Base-by-base conservation (phyloP, 92 coral and sea anemone species). In the Phenganax subtilis region DNA sequence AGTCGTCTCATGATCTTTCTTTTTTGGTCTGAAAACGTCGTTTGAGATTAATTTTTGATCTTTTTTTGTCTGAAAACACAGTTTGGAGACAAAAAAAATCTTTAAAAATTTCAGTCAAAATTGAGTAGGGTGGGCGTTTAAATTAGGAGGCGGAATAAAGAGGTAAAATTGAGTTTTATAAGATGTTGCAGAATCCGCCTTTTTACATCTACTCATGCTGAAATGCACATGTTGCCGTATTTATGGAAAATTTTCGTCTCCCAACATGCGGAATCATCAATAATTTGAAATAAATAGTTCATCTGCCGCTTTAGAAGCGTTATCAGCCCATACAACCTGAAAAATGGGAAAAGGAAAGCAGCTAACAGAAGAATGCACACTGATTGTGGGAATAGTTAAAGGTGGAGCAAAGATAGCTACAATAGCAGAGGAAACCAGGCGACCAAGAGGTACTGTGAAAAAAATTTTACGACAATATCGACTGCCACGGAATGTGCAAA, bases 341-440 rank as follows among this genome's bases (percentile, higher is more conserved):
- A 1, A 61, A 61, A 61, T 61, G n/a, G 67, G n/a, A 61, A 61
- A 61, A 61, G 67, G n/a, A 61, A 61, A 12, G 67, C 25, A 61
- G 28, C 67, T 61, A 61, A 8, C 67, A 61, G 67, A 61, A 61
- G 67, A 61, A 61, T 25, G 6, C 28, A 25, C 67, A 61, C 25
- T 61, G n/a, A 61, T 61, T 12, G 67, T 61, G 67, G 67, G 67
- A 61, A 61, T 61, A 7, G 67, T 25, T 61, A 61, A 61, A 61
- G 67, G 67, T 61, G 0, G 67, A 61, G 67, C 67, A 61, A 12
- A 6, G 1, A 61, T 61, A 61, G 6, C 67, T 28, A 17, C 17
- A 61, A 61, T 61, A 61, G 67, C 67, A 61, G 28, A 61, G 67
- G 7, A 61, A 0, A 37, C 47, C 47, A 37, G 5, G 47, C 5